A percentile compares a stretch with the other conserved stretches of the same genome.
phyloP scores from a whole-genome alignment of 2,797 vertebrate genomes.

The Zalophus californianus region DNA sequence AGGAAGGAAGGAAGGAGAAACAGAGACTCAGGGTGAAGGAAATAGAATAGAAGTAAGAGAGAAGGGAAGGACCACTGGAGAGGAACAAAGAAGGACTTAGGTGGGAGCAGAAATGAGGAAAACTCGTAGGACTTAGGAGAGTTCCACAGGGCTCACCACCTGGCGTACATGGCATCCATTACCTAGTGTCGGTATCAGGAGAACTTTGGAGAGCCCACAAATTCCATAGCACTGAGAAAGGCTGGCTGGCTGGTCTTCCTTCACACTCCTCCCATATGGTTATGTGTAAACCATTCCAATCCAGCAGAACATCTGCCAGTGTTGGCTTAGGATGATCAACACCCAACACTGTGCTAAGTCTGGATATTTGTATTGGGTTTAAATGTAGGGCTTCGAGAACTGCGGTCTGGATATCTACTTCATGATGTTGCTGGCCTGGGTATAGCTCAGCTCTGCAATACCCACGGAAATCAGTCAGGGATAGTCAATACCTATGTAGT shows the following conservation, averaged over 20 bases:
- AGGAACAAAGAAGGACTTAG: background rate
- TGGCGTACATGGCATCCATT: background rate
- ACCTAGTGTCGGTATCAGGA: background rate
- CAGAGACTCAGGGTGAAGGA: background rate
- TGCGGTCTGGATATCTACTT: background rate
- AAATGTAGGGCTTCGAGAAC: background rate
- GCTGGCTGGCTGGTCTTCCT: background rate
- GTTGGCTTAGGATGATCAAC: background rate
- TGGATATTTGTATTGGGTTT: constrained; percentile 17
- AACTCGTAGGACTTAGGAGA: background rate
- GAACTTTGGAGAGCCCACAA: background rate
- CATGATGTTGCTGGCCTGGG: background rate
- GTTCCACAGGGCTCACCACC: background rate
- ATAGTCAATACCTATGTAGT: background rate
- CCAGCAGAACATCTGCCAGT: background rate
- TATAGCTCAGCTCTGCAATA: background rate
- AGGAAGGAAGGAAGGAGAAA: background rate
- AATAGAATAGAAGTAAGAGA: background rate
- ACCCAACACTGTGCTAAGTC: background rate
- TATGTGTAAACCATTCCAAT: background rate
- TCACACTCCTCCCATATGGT: background rate
- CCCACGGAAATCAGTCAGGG: background rate
- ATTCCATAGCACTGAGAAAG: background rate
- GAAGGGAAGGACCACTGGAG: background rate
- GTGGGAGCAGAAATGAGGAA: background rate